phyloP scores from a whole-genome alignment of 2,888 invertebrate species.

The Spialia ferax region DNA sequence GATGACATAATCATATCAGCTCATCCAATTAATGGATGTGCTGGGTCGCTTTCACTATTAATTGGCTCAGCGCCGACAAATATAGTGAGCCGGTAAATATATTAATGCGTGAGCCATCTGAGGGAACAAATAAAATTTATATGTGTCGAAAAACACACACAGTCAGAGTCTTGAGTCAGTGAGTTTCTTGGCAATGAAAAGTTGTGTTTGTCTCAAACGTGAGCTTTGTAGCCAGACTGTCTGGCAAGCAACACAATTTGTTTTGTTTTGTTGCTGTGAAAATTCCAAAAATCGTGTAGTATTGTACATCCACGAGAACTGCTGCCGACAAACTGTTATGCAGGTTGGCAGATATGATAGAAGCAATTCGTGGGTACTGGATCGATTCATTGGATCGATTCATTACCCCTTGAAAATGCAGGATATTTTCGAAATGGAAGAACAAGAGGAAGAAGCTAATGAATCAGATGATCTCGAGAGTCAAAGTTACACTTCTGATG shows the following conservation, averaged over 20 bases:
- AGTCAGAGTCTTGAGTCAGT: constrained; percentile 37
- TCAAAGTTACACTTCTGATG: too few species aligned
- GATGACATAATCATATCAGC: constrained; percentile 18
- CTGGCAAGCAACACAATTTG: constrained; percentile 32
- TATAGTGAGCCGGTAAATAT: not conserved
- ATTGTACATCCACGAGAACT: too few species aligned
- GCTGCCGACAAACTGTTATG: too few species aligned
- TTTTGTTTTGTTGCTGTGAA: not conserved
- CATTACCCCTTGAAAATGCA: too few species aligned
- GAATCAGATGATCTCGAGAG: too few species aligned
- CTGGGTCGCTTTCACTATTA: constrained; percentile 32
- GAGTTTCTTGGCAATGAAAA: constrained; percentile 49
- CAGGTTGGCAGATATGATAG: not conserved
- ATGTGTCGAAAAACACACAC: not conserved
- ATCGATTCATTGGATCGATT: too few species aligned
- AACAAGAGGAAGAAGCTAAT: too few species aligned
- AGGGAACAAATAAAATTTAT: not conserved
- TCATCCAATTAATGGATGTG: constrained; percentile 35
- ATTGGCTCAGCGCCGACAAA: constrained; percentile 18
- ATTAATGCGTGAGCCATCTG: not conserved
- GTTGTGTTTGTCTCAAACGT: constrained; percentile 47
- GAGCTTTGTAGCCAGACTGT: constrained; percentile 38
- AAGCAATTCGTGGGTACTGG: too few species aligned
- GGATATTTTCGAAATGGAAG: too few species aligned
- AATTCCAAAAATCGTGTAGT: constrained; percentile 16